Base-by-base conservation (phyloP, 2,797 vertebrate genomes). In the Falco rusticolus region DNA sequence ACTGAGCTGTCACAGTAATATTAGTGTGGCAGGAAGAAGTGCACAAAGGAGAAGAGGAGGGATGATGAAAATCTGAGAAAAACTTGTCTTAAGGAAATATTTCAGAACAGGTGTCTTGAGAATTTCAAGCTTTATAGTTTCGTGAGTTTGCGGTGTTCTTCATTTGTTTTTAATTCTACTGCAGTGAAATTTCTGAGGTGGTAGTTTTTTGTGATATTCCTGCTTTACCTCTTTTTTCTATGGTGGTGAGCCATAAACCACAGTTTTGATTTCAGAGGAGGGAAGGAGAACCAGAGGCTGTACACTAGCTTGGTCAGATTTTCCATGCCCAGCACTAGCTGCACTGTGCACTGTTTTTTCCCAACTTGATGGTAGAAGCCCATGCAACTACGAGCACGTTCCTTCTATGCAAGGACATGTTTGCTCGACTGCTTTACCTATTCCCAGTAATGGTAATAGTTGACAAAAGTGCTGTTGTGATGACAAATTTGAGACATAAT, bases 111-210 rank as follows among this genome's bases (percentile, higher is more conserved):
- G 86, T 89, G 84, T 74, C 81, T 90, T 57, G 92, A 90, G 93
- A 89, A 84, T 94, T 65, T 57, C 56, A 70, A 48, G 29, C 29
- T 90, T 94, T 89, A 72, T 78, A 59, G 48, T 93, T 95, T 77
- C 80, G 43, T 84, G 83, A 80, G 41, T 93, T 83, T 74, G 19
- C 56, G 39, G 5, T 13, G 25, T 96, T 92, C 56, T 88, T 93
- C 70, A 56, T 87, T 96, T 94, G 68, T 71, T 96, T 96, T 81
- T 91, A 81, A 91, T 94, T 65, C 47, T 75, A 11, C 57, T 85
- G 41, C 54, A 47, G 68, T 68, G 80, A 56, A 94, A 92, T 77
- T 95, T 78, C 71, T 80, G 64, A 85, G 57, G 71, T 74, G 68
- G 12, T 85, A 18, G 60, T 94, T 92, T 94, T 93, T 54, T 80